Percentiles rank a stretch among this genome's conserved stretches.
Evolutionary conservation across 2,797 vertebrate genomes (phyloP).

Genomic region (Onychomys leucogaster): DNA sequence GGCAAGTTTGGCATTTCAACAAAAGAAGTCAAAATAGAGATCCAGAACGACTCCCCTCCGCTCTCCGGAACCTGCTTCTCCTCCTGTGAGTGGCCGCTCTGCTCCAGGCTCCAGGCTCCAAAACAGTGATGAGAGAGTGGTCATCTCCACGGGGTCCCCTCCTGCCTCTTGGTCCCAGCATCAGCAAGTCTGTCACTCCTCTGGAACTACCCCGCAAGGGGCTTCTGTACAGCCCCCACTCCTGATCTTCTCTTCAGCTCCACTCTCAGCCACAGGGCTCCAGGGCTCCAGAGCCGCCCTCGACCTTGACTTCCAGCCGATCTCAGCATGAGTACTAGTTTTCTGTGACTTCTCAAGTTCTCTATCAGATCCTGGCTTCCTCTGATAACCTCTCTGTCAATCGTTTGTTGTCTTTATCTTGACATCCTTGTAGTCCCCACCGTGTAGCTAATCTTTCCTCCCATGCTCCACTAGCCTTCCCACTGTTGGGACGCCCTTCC

Average conservation of each 20-base stretch:
- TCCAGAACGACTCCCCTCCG: background rate
- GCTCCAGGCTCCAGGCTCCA: background rate
- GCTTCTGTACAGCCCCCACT: background rate
- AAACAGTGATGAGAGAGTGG: background rate
- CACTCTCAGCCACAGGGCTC: background rate
- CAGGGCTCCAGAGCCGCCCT: background rate
- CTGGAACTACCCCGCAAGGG: background rate
- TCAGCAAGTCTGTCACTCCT: background rate
- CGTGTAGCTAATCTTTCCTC: accelerated
- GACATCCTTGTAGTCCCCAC: background rate
- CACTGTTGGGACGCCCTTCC: background rate
- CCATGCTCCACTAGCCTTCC: accelerated
- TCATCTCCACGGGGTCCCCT: accelerated
- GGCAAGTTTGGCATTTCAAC: background rate
- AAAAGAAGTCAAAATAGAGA: background rate
- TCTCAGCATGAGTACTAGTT: background rate
- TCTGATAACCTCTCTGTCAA: too few relatives aligned
- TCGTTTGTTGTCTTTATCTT: background rate
- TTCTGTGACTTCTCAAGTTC: background rate
- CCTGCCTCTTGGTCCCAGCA: too few relatives aligned
- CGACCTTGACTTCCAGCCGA: background rate
- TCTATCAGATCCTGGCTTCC: background rate
- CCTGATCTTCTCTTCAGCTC: background rate
- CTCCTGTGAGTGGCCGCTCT: accelerated
- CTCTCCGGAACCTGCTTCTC: background rate